Percentiles rank a stretch among this genome's conserved stretches.
These are phyloP conservation scores for Macrosoma leucophasiata DNA, from an alignment of 2,888 invertebrate genomes.

Conservation along the genomic window DNA sequence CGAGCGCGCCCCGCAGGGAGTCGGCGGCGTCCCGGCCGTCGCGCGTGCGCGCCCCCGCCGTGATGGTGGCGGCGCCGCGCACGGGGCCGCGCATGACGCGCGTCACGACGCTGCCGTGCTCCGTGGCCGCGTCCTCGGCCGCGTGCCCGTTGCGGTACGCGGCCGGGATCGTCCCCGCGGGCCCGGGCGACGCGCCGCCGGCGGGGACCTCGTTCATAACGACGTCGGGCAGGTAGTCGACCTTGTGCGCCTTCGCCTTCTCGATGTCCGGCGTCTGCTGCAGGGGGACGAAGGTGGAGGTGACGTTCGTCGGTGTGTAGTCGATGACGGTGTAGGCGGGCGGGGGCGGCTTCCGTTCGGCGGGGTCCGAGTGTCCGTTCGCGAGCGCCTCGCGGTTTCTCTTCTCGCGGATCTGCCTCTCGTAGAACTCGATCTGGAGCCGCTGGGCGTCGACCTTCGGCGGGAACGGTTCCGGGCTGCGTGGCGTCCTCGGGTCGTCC, in stretches of 20 bases:
- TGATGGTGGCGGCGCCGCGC: slow-evolving; percentile 82
- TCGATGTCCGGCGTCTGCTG: slow-evolving; percentile 71
- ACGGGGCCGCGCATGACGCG: slow-evolving; percentile 86
- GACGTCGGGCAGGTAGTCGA: slow-evolving; percentile 66
- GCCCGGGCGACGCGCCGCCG: slow-evolving; percentile 23
- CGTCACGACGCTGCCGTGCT: slow-evolving; percentile 79
- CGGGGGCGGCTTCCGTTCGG: slow-evolving; percentile 33
- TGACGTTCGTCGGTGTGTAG: slow-evolving; percentile 57
- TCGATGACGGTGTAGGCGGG: slow-evolving; percentile 65
- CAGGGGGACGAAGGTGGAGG: slow-evolving; percentile 63
- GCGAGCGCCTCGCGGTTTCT: slow-evolving; percentile 38
- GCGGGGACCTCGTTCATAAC: slow-evolving; percentile 52
- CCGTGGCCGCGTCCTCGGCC: slow-evolving; percentile 61
- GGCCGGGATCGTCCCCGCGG: slow-evolving; percentile 31
- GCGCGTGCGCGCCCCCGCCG: slow-evolving; percentile 73
- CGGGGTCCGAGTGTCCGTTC: slow-evolving; percentile 35
- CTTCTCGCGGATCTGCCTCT: slow-evolving; percentile 63
- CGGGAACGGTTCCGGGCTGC: slow-evolving; percentile 23
- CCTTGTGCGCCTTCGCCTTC: slow-evolving; percentile 62
- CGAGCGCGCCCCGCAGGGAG: slow-evolving; percentile 72
- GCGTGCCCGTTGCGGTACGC: slow-evolving; percentile 34
- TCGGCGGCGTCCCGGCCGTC: slow-evolving; percentile 55
- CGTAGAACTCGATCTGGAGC: slow-evolving; percentile 69
- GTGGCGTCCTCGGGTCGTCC: slow-evolving; percentile 27
- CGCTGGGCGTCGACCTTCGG: slow-evolving; percentile 56